Conservation (phyloP, 2,888 invertebrate species). For the Pandemis corylana region DNA sequence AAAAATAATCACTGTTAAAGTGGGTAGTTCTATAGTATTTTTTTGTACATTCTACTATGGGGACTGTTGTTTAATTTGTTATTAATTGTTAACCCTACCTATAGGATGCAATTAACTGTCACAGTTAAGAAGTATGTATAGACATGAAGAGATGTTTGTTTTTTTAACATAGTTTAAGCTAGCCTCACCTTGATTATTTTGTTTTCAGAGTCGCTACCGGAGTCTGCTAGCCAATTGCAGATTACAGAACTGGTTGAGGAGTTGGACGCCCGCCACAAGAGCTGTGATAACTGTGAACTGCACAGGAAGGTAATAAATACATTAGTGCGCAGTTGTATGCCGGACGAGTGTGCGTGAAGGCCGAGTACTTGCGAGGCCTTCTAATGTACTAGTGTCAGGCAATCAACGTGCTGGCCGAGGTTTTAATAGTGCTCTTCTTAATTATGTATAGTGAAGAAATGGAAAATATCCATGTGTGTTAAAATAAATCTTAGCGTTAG, state of each 20-base stretch:
- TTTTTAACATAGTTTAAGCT: too few relatives aligned
- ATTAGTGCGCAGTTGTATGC: too few relatives aligned
- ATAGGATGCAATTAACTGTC: constrained; percentile 72
- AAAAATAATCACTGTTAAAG: constrained; percentile 7
- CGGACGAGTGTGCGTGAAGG: too few relatives aligned
- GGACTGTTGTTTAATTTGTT: background rate
- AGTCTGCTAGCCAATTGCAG: constrained; percentile 60
- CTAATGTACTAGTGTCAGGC: too few relatives aligned
- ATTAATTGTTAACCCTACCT: constrained; percentile 47
- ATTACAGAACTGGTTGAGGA: constrained; percentile 70
- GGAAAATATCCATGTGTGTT: too few relatives aligned
- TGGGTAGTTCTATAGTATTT: constrained; percentile 8
- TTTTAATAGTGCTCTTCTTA: too few relatives aligned
- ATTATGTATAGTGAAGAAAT: too few relatives aligned
- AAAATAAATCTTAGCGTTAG: too few relatives aligned
- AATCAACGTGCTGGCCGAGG: too few relatives aligned
- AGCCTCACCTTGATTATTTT: too few relatives aligned
- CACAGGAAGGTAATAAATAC: constrained; percentile 63
- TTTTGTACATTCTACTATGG: background rate
- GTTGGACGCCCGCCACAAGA: constrained; percentile 54
- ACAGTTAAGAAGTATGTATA: constrained; percentile 80
- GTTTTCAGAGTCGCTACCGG: constrained; percentile 60
- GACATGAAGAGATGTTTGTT: constrained; percentile 80
- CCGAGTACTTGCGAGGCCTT: too few relatives aligned
- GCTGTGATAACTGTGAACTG: constrained; percentile 70